Base-by-base conservation (phyloP, 2,113 vertebrate species). In the Raja brachyura region DNA sequence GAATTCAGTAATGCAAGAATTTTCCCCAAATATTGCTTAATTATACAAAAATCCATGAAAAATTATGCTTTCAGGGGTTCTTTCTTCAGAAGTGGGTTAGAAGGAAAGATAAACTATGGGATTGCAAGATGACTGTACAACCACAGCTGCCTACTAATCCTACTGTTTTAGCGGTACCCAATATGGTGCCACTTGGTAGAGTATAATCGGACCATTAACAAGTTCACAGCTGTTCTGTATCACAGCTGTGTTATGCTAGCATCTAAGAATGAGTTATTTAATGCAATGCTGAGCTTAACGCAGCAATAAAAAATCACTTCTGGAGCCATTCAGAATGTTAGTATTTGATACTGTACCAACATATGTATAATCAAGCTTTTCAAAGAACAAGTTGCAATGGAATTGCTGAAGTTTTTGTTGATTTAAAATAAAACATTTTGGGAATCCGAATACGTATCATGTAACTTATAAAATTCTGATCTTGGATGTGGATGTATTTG, bases 221-320 rank as follows among this genome's bases (percentile, higher is more conserved):
- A 86, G 22, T 85, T 59, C n/a, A 20, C 86, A 90, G 63, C 63
- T 90, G 86, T 90, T 90, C n/a, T 90, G 61, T 31, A 90, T 90
- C n/a, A 68, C 81, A 16, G 61, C n/a, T 33, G 16, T 90, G 63
- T 68, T 90, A n/a, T 90, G 61, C 63, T 68, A 68, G n/a, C n/a
- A 68, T 90, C 31, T 39, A 20, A 33, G 61, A 90, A 33, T 48
- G 18, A 90, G n/a, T 68, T 70, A 90, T 90, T 90, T 70, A 90
- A 68, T 33, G 86, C 54, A 39, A 70, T 68, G 61, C 63, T 68
- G 66, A 33, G 61, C 16, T 68, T 68, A 39, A 68, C 68, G n/a
- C 61, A 68, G 63, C 33, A 90, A 90, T 68, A 90, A 31, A 68
- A 66, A 90, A 70, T 18, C 63, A 25, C 2, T 70, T 88, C 88